phyloP scores from a whole-genome alignment of 2,113 vertebrate genomes.

The Phrynocephalus versicolor region DNA sequence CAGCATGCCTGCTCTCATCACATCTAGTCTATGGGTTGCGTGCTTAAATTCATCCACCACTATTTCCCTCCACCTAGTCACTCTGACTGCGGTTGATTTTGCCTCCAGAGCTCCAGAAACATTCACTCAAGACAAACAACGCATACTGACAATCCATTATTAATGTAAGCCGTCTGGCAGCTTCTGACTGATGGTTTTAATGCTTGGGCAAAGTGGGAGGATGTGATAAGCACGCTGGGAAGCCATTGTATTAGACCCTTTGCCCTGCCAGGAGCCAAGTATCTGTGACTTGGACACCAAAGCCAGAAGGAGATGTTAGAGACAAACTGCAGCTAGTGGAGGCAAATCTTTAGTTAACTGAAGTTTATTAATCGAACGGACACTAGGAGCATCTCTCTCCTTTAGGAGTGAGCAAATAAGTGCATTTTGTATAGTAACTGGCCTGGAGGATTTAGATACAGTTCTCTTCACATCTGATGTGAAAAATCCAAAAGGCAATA shows the following conservation, averaged over 20 bases:
- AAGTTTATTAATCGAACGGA: no score
- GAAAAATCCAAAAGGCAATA: no score
- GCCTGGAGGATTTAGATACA: no score
- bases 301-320: neutral
- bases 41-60: neutral
- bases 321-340: neutral
- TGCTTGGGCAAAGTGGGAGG: slow-evolving; percentile 5
- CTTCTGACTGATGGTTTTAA: slow-evolving; percentile 25
- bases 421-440: no score
- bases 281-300: neutral
- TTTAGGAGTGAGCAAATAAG: no score
- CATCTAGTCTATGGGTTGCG: neutral
- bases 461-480: no score
- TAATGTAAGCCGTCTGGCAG: slow-evolving; percentile 22
- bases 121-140: slow-evolving; percentile 18
- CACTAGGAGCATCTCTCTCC: no score
- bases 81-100: neutral
- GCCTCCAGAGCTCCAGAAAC: neutral
- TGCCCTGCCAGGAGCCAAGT: neutral
- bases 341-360: no score
- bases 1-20: neutral
- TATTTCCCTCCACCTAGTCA: neutral
- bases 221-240: neutral
- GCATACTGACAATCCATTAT: slow-evolving; percentile 25
- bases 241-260: neutral